Evolutionary conservation across 1,140 invertebrate genomes (phyloP), one percentile per base, ranked within the genome.

Genomic region (Mizuhopecten yessoensis): DNA sequence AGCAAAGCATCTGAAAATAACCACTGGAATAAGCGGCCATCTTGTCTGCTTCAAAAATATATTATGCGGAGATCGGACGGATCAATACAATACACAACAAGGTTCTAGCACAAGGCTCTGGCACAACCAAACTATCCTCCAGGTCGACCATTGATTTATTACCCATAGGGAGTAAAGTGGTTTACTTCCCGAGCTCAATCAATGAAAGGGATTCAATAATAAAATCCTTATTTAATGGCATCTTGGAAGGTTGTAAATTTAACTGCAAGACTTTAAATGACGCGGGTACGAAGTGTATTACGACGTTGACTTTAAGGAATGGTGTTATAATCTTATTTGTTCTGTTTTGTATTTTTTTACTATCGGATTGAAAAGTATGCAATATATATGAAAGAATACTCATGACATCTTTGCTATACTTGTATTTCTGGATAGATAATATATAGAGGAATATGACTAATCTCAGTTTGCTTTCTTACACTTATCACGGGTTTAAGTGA

Each of bases 41-140:
- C 23, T 75, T 75, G 57, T 75, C 57, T 75, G 57, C 57, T 75
- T 75, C 57, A 75, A 75, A n/a, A 75, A 75, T 75, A 75, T 75
- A 75, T 75, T 75, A 75, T 75, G 57, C 11, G n/a, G 57, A 75
- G 57, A 5, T 75, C 11, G 15, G 9, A 29, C 5, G 5, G 57
- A 75, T 75, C 57, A 29, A 75, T 75, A 75, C 57, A 29, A 29
- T 75, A 75, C 29, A n/a, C n/a, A n/a, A 75, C n/a, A 13, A 5
- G 23, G 23, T 17, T 9, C n/a, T 75, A 75, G 57, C 57, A 29
- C n/a, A 75, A n/a, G 57, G 57, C 17, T 29, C 57, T 29, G 57
- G 57, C 57, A 75, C 57, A 75, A 75, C 57, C 57, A 29, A 75
- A 75, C 57, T 75, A 29, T 29, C 57, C 29, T 75, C 23, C 57